A percentile compares a stretch with the other conserved stretches of the same genome.
phyloP scores from a whole-genome alignment of 2,113 vertebrate genomes.

The Prinia subflava region DNA sequence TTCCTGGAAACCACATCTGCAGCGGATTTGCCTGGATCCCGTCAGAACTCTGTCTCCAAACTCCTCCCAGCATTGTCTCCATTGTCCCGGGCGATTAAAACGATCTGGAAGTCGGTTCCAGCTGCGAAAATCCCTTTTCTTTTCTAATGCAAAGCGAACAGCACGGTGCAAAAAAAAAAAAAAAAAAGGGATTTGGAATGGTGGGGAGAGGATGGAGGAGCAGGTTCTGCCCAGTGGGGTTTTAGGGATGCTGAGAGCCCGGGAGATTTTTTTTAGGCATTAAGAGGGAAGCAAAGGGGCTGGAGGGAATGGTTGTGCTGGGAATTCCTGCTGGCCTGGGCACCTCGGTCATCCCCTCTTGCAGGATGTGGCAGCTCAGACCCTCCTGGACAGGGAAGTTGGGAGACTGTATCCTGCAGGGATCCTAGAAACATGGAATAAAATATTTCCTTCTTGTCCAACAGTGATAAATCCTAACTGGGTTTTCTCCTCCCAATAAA shows the following conservation, averaged over 20 bases:
- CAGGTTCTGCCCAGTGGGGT: background rate
- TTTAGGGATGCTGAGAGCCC: background rate
- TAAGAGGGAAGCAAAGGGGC: background rate
- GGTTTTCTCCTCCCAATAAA: background rate
- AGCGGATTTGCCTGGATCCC: slow-evolving; percentile 33
- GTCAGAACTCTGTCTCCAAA: slow-evolving; percentile 42
- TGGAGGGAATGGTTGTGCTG: background rate
- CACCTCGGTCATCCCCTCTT: fast-evolving
- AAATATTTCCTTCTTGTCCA: background rate
- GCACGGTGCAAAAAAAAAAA: background rate
- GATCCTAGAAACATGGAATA: background rate
- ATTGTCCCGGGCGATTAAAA: slow-evolving; percentile 27
- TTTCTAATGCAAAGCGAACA: background rate
- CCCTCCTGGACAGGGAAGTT: fast-evolving
- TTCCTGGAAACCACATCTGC: slow-evolving; percentile 57
- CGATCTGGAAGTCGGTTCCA: background rate
- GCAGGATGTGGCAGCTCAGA: background rate
- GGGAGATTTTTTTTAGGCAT: background rate
- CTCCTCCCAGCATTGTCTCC: slow-evolving; percentile 47
- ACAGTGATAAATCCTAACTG: background rate
- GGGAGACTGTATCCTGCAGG: fast-evolving
- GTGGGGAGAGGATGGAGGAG: background rate
- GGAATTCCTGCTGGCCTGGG: background rate
- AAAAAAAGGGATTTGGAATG: background rate
- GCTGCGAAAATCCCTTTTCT: slow-evolving; percentile 15